Evolutionary conservation across 2,797 vertebrate genomes (phyloP).

Genomic region (Tauraco hartlaubi): DNA sequence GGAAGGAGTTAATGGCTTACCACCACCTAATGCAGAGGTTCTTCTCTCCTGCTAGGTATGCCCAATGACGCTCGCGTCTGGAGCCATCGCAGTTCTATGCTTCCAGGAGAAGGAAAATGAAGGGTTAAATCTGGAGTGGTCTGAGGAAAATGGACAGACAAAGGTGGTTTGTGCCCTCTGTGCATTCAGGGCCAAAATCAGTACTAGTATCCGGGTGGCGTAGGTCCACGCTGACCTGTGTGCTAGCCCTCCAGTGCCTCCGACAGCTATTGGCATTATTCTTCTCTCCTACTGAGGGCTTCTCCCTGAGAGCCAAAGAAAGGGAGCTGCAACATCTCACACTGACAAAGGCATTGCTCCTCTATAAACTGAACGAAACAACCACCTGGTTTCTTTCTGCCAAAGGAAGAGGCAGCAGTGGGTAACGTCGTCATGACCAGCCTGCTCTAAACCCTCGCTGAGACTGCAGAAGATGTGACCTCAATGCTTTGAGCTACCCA

Average conservation of each 20-base stretch:
- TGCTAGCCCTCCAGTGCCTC: not conserved
- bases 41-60: not conserved
- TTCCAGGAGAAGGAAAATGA: not conserved
- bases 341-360: not conserved
- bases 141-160: not conserved
- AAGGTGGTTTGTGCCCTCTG: not conserved
- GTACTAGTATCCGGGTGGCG: not conserved
- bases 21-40: not conserved
- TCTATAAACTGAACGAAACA: not conserved
- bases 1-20: not conserved
- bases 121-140: not conserved
- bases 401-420: not conserved
- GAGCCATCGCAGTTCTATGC: not conserved
- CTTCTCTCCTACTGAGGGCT: not conserved
- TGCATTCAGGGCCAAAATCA: not conserved
- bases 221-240: accelerated
- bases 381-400: not conserved
- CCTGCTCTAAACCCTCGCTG: not conserved
- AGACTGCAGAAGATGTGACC: not conserved
- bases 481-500: not conserved
- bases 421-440: not conserved
- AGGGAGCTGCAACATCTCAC: not conserved
- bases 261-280: not conserved
- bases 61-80: accelerated
- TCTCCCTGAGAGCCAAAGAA: not conserved